These are phyloP conservation scores for Chorisops tibialis DNA, from an alignment of 2,888 invertebrate species.

Conservation along the genomic window DNA sequence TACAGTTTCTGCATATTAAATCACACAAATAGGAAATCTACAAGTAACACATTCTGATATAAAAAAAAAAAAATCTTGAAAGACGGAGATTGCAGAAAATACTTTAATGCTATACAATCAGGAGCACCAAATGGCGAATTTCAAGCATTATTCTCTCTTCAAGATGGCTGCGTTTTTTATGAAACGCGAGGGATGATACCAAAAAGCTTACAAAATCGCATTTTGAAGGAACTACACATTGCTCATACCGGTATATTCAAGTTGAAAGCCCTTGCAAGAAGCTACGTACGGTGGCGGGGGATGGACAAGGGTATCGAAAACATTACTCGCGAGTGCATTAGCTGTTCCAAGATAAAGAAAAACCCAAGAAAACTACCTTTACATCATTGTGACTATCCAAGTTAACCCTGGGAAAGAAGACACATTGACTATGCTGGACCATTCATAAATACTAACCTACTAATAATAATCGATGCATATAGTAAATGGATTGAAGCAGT, in stretches of 20 bases:
- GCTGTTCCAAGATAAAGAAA: conserved; percentile 11
- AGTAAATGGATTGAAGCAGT: too few relatives aligned
- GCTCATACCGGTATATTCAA: conserved; percentile 30
- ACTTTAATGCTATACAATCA: too few relatives aligned
- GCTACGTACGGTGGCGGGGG: conserved; percentile 36
- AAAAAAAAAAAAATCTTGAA: not conserved
- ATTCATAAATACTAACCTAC: too few relatives aligned
- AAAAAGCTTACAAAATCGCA: not conserved
- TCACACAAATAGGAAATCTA: not conserved
- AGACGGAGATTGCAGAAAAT: not conserved
- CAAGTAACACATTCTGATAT: not conserved
- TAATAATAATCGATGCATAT: too few relatives aligned
- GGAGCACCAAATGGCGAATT: not conserved
- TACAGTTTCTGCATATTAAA: not conserved
- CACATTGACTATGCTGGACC: conserved; percentile 34
- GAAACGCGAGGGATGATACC: not conserved
- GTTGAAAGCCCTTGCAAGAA: conserved; percentile 33
- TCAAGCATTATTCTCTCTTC: not conserved
- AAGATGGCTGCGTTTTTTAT: not conserved
- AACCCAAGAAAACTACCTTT: conserved; percentile 29
- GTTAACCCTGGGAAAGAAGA: conserved; percentile 34
- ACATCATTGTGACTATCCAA: conserved; percentile 32
- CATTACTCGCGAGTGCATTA: conserved; percentile 29
- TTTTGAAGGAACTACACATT: conserved; percentile 30
- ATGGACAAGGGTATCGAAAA: conserved; percentile 34